Percentiles rank a stretch among this genome's conserved stretches.
Evolutionary conservation across 2,113 vertebrate genomes (phyloP).

Genomic region (Phoenicopterus ruber): DNA sequence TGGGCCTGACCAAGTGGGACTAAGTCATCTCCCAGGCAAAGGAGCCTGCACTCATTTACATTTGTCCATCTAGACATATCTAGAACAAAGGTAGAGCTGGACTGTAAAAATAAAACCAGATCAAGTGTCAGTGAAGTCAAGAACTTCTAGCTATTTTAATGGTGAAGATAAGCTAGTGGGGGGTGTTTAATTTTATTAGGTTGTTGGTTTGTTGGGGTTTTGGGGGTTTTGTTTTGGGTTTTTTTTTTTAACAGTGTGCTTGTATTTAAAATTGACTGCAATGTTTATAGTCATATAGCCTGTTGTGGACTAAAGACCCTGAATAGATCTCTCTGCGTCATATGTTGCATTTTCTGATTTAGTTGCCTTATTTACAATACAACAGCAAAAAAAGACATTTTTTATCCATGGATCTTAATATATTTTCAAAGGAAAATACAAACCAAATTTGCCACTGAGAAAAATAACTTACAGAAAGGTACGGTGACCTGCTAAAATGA

Average conservation of each 20-base stretch:
- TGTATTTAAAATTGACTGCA: background rate
- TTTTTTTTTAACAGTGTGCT: background rate
- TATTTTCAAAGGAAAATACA: background rate
- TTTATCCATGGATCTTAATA: background rate
- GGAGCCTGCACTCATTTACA: background rate
- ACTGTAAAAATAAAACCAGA: background rate
- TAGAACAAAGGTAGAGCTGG: background rate
- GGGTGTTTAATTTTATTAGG: background rate
- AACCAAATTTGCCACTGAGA: background rate
- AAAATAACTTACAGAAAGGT: background rate
- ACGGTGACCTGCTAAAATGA: background rate
- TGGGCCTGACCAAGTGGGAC: background rate
- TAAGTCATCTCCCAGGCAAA: background rate
- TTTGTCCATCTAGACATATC: background rate
- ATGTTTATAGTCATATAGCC: background rate
- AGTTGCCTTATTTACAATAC: background rate
- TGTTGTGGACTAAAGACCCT: background rate
- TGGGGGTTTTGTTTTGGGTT: background rate
- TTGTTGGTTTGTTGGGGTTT: background rate
- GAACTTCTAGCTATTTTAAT: background rate
- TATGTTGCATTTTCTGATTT: background rate
- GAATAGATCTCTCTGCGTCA: background rate
- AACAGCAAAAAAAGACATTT: background rate
- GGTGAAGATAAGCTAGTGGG: background rate
- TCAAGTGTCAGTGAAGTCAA: background rate